A percentile compares a stretch with the other conserved stretches of the same genome.
phyloP scores from a whole-genome alignment of 2,888 invertebrate species.

The Nymphalis polychloros region DNA sequence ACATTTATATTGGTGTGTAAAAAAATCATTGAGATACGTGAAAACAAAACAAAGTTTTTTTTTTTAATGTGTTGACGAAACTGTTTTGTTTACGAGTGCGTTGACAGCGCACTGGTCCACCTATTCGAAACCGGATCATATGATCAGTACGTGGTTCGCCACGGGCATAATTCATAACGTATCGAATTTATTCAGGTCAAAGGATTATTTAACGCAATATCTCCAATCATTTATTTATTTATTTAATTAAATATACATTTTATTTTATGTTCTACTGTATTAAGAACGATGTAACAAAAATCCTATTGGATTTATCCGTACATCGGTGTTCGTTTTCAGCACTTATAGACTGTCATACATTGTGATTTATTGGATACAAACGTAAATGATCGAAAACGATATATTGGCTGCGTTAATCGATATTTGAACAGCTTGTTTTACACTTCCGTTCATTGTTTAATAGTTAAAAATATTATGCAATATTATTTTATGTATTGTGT shows the following conservation, averaged over 20 bases:
- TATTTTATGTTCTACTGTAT: no score
- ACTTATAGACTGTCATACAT: no score
- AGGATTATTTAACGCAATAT: constrained; percentile 35
- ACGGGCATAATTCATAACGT: constrained; percentile 23
- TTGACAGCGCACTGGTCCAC: constrained; percentile 25
- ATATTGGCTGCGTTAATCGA: constrained; percentile 11
- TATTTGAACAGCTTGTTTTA: constrained; percentile 8
- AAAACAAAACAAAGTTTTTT: neutral
- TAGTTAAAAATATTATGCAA: constrained; percentile 18
- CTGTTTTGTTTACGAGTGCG: constrained; percentile 23
- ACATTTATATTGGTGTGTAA: neutral
- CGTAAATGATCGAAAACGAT: neutral
- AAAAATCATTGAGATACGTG: neutral
- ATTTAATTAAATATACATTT: no score
- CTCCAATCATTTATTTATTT: no score
- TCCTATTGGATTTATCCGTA: no score
- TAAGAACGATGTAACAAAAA: no score
- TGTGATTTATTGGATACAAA: neutral
- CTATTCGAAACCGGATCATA: constrained; percentile 27
- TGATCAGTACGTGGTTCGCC: constrained; percentile 32
- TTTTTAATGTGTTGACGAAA: neutral
- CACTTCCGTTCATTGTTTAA: constrained; percentile 10
- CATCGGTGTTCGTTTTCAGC: no score
- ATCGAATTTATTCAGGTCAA: constrained; percentile 35
- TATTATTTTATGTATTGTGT: neutral